Percentiles rank a stretch among this genome's conserved stretches.
phyloP scores from a whole-genome alignment of 2,113 vertebrate genomes.

The Thinocorus orbignyianus region DNA sequence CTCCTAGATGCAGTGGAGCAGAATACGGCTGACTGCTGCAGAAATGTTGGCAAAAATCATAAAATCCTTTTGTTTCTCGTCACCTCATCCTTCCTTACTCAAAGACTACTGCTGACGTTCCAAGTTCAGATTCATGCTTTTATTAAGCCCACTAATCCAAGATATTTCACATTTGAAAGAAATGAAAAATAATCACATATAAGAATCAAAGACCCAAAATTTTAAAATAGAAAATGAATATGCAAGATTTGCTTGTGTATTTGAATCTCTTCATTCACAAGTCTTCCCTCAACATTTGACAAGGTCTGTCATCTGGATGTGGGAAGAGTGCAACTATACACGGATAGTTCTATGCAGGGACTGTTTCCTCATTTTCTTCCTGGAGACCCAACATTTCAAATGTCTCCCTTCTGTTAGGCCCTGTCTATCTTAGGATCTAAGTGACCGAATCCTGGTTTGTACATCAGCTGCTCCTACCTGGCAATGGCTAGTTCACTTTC shows the following conservation, averaged over 20 bases:
- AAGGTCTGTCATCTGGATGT: neutral
- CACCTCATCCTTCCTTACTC: neutral
- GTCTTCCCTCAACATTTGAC: neutral
- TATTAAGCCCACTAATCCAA: neutral
- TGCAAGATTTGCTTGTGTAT: neutral
- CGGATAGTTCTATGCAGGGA: neutral
- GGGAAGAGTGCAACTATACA: neutral
- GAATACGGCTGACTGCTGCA: neutral
- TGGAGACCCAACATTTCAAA: neutral
- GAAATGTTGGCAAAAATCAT: neutral
- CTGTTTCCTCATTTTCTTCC: neutral
- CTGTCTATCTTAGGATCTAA: neutral
- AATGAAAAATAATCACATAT: neutral
- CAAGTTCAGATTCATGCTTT: neutral
- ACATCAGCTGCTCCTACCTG: neutral
- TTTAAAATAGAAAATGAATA: neutral
- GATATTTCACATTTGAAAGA: neutral
- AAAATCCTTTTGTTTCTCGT: neutral
- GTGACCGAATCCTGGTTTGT: neutral
- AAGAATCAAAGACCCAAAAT: neutral
- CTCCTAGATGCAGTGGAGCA: neutral
- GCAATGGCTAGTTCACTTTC: neutral
- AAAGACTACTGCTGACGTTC: neutral
- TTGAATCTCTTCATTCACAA: neutral
- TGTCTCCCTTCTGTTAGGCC: neutral